Evolutionary conservation across 1,140 invertebrate genomes (phyloP).

Genomic region (Brachionus koreanus): DNA sequence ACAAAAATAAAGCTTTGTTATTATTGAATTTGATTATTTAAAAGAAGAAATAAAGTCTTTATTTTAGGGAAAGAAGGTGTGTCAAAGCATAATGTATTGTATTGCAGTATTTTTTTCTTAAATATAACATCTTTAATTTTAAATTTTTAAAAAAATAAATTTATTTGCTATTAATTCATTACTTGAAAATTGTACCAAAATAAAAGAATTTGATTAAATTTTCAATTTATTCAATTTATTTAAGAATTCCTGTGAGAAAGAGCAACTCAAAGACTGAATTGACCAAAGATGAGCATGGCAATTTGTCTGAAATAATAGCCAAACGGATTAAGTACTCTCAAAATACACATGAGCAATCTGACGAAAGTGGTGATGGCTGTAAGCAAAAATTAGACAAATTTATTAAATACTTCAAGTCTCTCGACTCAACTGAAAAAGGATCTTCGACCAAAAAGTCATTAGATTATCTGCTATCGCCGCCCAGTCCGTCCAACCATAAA

Average conservation of each 20-base stretch:
- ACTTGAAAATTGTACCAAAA: too few species aligned
- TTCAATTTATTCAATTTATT: background rate
- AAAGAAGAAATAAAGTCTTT: too few species aligned
- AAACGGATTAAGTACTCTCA: conserved; percentile 23
- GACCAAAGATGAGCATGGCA: background rate
- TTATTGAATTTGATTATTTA: too few species aligned
- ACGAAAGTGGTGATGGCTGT: background rate
- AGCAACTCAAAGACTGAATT: background rate
- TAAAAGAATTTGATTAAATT: too few species aligned
- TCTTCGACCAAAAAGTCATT: conserved; percentile 4
- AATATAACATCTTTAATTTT: too few species aligned
- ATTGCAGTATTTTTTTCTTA: too few species aligned
- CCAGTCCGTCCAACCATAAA: conserved; percentile 5
- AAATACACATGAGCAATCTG: background rate
- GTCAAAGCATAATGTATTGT: too few species aligned
- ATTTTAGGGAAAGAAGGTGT: too few species aligned
- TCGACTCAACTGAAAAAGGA: background rate
- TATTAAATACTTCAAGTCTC: background rate
- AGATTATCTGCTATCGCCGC: background rate
- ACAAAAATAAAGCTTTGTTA: too few species aligned
- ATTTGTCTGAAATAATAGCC: conserved; percentile 8
- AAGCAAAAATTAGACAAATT: conserved; percentile 29
- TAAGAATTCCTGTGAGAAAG: background rate
- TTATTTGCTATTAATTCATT: too few species aligned
- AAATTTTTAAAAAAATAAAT: too few species aligned